Evolutionary conservation across 2,888 invertebrate genomes (phyloP).

Genomic region (Drosophila pegasa): DNA sequence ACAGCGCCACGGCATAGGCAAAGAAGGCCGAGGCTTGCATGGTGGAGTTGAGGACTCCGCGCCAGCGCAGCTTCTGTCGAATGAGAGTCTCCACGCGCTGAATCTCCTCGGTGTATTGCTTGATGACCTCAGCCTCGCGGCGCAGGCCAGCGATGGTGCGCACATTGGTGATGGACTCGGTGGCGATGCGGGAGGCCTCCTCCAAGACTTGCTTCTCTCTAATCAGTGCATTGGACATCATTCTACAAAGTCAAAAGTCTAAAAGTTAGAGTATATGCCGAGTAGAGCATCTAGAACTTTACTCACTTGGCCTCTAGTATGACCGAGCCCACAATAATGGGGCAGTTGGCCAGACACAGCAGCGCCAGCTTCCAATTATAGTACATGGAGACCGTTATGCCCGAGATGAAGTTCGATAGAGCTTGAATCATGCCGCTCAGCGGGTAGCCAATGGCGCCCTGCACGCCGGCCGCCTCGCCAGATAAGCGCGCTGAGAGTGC

Average conservation of each 20-base stretch:
- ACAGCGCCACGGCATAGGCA: constrained; percentile 89
- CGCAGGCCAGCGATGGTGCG: constrained; percentile 89
- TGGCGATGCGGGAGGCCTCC: constrained; percentile 89
- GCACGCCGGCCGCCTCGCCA: constrained; percentile 90
- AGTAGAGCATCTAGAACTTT: neutral
- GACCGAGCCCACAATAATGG: constrained; percentile 89
- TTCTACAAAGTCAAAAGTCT: constrained; percentile 66
- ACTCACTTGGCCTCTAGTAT: constrained; percentile 87
- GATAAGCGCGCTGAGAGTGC: constrained; percentile 89
- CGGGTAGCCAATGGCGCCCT: constrained; percentile 90
- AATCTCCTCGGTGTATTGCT: constrained; percentile 87
- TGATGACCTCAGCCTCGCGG: constrained; percentile 87
- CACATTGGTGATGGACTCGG: constrained; percentile 90
- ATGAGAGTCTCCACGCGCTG: constrained; percentile 86
- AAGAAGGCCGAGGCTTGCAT: constrained; percentile 90
- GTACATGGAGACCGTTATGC: constrained; percentile 87
- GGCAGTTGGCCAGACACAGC: constrained; percentile 88
- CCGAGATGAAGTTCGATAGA: constrained; percentile 88
- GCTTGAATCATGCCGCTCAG: constrained; percentile 90
- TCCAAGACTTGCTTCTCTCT: constrained; percentile 88
- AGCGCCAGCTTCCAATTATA: constrained; percentile 90
- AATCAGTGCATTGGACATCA: constrained; percentile 87
- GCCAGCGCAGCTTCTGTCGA: constrained; percentile 86
- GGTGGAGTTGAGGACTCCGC: constrained; percentile 89
- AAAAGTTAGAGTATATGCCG: neutral